A percentile compares a stretch with the other conserved stretches of the same genome.
Evolutionary conservation across 2,888 invertebrate genomes (phyloP).

Genomic region (Arrhopalites spinosus): DNA sequence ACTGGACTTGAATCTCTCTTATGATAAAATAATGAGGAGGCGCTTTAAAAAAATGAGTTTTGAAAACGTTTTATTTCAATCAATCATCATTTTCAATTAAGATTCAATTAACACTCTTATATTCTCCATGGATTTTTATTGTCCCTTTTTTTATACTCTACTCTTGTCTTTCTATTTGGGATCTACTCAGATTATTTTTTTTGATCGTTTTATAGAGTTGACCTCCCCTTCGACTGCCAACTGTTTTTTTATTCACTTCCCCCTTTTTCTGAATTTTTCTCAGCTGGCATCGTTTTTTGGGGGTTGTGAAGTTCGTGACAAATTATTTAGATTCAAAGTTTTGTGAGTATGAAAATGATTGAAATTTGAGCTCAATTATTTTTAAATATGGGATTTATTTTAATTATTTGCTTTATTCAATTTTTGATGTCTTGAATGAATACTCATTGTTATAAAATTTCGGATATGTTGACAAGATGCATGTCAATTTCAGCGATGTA

Average conservation of each 20-base stretch:
- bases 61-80: conserved; percentile 34
- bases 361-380: too few species aligned
- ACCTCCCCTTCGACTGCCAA: background rate
- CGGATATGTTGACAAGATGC: too few species aligned
- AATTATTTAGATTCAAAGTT: too few species aligned
- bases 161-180: too few species aligned
- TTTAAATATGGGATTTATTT: too few species aligned
- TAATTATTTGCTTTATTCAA: too few species aligned
- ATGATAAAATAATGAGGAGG: conserved; percentile 37
- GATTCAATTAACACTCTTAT: conserved; percentile 47
- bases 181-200: too few species aligned
- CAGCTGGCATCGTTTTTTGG: background rate
- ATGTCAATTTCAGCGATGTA: too few species aligned
- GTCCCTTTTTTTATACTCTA: background rate
- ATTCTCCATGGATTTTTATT: conserved; percentile 19
- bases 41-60: conserved; percentile 29
- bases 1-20: background rate
- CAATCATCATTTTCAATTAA: conserved; percentile 49
- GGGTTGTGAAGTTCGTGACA: background rate
- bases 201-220: background rate
- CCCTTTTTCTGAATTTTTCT: background rate
- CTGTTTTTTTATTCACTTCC: background rate
- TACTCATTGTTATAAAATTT: too few species aligned
- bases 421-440: too few species aligned
- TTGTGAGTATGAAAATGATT: too few species aligned